Evolutionary conservation across 2,888 invertebrate species (phyloP), one percentile per base, ranked within the genome.

Genomic region (Lysandra bellargus): DNA sequence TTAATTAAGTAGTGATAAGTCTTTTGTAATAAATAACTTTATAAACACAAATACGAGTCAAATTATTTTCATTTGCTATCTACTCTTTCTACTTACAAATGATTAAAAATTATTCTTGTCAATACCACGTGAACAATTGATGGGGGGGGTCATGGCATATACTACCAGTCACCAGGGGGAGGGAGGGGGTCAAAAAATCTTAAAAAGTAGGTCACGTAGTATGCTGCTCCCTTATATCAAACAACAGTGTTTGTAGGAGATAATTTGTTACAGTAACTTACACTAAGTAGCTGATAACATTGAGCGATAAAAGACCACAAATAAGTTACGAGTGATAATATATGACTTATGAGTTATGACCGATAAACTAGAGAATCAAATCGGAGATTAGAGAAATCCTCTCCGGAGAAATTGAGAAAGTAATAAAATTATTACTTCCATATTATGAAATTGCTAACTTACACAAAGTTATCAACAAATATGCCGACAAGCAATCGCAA

Each of bases 161-260:
- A 23, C 23, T 23, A 23, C 23, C 23, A 23, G 23, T 23, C 23
- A 23, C 23, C 23, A 23, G 23, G 23, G 23, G 23, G 23, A 23
- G 23, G 23, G 23, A 23, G 23, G 23, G 23, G 23, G 23, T 23
- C 23, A 23, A 23, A 23, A 23, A 23, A 23, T 23, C 23, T 23
- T 23, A 23, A 23, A 23, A 23, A 23, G 23, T 23, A 23, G 23
- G 23, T 23, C 23, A 23, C 23, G 23, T 23, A 23, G 23, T 23
- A 23, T 23, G 23, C 0, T 23, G 23, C 23, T 23, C 23, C n/a
- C 14, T 53, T 53, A 14, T 2, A 14, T 57, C 57, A 17, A 64
- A 64, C 64, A 64, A 23, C 23, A 64, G 30, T 64, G 64, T 64
- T 64, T 30, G 64, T 64, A 64, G 30, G 30, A 64, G 64, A 64